Base-by-base conservation (phyloP, 1,140 invertebrate species). In the Temnothorax curvispinosus region DNA sequence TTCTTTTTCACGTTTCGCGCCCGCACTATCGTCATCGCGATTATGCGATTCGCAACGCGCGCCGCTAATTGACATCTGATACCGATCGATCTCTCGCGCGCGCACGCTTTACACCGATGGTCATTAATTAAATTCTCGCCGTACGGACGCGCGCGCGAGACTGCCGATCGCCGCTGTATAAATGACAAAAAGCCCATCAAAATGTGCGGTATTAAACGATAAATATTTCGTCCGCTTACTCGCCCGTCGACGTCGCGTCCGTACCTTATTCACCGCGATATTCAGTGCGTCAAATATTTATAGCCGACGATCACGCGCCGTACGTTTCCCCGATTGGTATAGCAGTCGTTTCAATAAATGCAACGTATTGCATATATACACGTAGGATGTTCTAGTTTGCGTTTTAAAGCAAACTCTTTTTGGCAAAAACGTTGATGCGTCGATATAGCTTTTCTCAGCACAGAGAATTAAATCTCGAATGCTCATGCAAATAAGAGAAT, bases 11-110 rank as follows among this genome's bases (percentile, higher is more conserved):
- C 65, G 13, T 41, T 5, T 44, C 44, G 11, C 32, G 27, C 7
- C 5, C 77, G 27, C 44, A 35, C 54, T 60, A 11, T 62, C 54
- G 69, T 74, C 54, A 75, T 75, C 41, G 54, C 13, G 69, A 84
- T 84, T 84, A 84, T 84, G 80, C 80, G 54, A 84, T 50, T 74
- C 41, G 80, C 69, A 60, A 84, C 80, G 80, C 54, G 80, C 80
- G 47, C 67, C 41, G 80, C 80, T 84, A 84, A 84, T 84, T 84
- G 80, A 84, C 80, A 84, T 84, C 80, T 84, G 80, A 84, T 84
- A 84, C 35, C 80, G 69, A 84, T 84, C 80, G 69, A 74, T 84
- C 69, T 74, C 52, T 32, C 67, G 6, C 44, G 76, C 38, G 15
- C 41, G 64, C 52, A 84, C 52, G 58, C 69, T 84, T 84, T 84